Evolutionary conservation across 2,113 vertebrate species (phyloP), one percentile per base, ranked within the genome.

Genomic region (Eupsittula cactorum): DNA sequence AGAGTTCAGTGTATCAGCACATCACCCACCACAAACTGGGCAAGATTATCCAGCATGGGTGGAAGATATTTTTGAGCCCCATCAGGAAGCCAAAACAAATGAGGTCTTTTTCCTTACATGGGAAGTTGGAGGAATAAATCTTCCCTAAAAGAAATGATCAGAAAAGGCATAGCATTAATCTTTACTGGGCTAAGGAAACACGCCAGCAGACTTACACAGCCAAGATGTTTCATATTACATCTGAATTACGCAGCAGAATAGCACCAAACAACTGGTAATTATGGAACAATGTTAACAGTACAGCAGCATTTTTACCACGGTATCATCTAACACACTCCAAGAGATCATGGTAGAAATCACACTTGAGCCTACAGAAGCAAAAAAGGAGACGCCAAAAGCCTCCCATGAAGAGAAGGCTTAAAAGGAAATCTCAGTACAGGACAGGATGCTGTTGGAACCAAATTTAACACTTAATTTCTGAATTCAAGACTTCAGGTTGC

Each of bases 181-280:
- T 84, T 84, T 84, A 78, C 29, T 71, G 73, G 39, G 60, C 64
- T 81, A 69, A 87, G 75, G 47, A 92, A 91, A 85, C n/a, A 64
- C 23, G 69, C 73, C 50, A 93, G 80, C 37, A 91, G 46, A 82
- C 53, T 91, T 74, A 84, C 74, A 93, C 55, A 64, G 88, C 64
- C 90, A 88, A 95, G 65, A 76, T 37, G 73, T 53, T 95, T 94
- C 74, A 69, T 46, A 91, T 73, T 83, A 78, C 77, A 84, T 44
- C 62, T 95, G 69, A 96, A 94, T 71, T 94, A 96, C 69, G 90
- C 52, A 95, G 81, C 62, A 92, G 65, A 96, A 96, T n/a, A 93
- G 76, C 64, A 94, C 8, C 0, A 0, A 96, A 92, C 55, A 93
- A 96, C 60, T 86, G 73, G 73, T 86, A 94, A 91, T 88, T 92